These are phyloP conservation scores for Alethe castanea DNA, from an alignment of 2,113 vertebrate species.

Conservation along the genomic window DNA sequence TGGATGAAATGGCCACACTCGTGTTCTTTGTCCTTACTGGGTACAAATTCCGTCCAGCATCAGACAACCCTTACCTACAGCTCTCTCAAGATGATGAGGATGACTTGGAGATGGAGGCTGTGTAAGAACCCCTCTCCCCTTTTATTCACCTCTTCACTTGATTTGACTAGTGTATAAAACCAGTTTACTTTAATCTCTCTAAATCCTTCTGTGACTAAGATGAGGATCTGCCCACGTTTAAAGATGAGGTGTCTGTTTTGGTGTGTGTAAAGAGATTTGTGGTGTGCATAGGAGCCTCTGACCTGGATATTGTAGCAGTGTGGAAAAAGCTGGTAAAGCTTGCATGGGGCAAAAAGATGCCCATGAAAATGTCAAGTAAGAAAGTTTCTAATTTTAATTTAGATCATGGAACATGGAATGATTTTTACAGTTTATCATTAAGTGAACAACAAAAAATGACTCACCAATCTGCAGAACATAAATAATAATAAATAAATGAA, in stretches of 20 bases:
- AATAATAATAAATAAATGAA: not conserved
- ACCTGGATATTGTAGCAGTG: not conserved
- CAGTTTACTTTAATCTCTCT: not conserved
- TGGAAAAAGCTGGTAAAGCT: not conserved
- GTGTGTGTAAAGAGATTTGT: not conserved
- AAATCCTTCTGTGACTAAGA: not conserved
- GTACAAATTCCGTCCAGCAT: constrained; percentile 85
- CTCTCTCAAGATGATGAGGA: constrained; percentile 86
- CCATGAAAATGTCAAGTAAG: not conserved
- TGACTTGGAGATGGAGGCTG: constrained; percentile 85
- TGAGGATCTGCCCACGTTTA: not conserved
- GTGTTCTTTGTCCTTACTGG: constrained; percentile 87
- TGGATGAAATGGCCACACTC: constrained; percentile 84
- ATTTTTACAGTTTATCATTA: not conserved
- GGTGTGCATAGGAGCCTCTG: not conserved
- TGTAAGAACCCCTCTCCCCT: constrained; percentile 69
- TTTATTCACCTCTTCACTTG: not conserved
- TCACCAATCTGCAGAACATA: not conserved
- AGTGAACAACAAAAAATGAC: not conserved
- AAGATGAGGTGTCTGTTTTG: not conserved
- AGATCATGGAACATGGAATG: rapidly evolving
- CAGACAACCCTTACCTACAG: constrained; percentile 86
- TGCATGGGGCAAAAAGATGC: not conserved
- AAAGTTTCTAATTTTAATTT: not conserved
- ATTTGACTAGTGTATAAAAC: not conserved